Base-by-base conservation (phyloP, 2,797 vertebrate species). In the Chelon auratus region DNA sequence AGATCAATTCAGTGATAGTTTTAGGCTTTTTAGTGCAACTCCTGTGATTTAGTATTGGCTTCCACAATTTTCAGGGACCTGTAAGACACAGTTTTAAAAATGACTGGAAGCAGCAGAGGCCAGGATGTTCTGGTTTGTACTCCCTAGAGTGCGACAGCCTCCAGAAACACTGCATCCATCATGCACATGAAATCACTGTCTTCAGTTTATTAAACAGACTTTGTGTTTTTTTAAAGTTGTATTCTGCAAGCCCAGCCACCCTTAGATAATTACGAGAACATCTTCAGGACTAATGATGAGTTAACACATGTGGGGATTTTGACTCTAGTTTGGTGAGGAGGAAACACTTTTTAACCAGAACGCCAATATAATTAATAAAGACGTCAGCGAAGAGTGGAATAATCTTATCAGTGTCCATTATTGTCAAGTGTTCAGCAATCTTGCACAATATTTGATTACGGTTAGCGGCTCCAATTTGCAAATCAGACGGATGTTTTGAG, bases 271-370 rank as follows among this genome's bases (percentile, higher is more conserved):
- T 8, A 18, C 9, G 48, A 50, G 20, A 50, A 22, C 18, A 50
- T 50, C 48, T 50, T 50, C 20, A 11, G 8, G 5, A 9, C 30
- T 33, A 33, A 33, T 58, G 17, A 30, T 53, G 54, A 55, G 11
- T 40, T 54, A 72, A 57, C 42, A 58, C 18, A 55, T 52, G 37
- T 52, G 61, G 43, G 39, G 2, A 43, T 62, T 1, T 17, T 52
- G 24, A 6, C 58, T 66, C 12, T 13, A 58, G 39, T 62, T 68
- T 58, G 36, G 9, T 67, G 14, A 14, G 17, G 40, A 73, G 45
- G 53, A 67, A 37, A 24, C 55, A 61, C 39, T 56, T 60, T 39
- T 64, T 66, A 62, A 74, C 64, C 70, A 69, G 36, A 36, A 37
- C n/a, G 3, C 9, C 17, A 3, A 48, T 33, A 66, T 68, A 1